These are phyloP conservation scores for Rhogogaster chlorosoma DNA, from an alignment of 2,888 invertebrate genomes.

Conservation along the genomic window DNA sequence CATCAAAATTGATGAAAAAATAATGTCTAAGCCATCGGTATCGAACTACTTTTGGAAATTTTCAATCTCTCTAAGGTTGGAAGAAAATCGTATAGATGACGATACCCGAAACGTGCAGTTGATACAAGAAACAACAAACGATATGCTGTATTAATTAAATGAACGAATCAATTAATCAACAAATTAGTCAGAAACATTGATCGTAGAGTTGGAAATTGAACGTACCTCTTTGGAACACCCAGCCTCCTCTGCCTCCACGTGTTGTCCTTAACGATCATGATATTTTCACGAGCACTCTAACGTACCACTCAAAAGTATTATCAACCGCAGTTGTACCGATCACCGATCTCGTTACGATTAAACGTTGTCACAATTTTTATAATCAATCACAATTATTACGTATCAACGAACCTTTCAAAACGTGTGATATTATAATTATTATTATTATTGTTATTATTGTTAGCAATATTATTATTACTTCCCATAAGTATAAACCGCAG, in stretches of 20 bases:
- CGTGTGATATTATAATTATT: not conserved
- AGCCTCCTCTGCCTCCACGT: conserved; percentile 74
- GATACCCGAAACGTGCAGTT: too few relatives aligned
- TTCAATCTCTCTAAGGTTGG: too few relatives aligned
- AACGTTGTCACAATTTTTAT: not conserved
- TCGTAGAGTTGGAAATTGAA: not conserved
- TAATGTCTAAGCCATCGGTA: too few relatives aligned
- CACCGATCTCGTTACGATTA: not conserved
- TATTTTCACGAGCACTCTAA: conserved; percentile 32
- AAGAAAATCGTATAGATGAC: too few relatives aligned
- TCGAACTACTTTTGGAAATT: too few relatives aligned
- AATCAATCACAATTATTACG: not conserved
- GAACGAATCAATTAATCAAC: not conserved
- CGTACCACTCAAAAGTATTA: not conserved
- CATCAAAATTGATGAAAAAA: too few relatives aligned
- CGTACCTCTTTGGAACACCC: conserved; percentile 75
- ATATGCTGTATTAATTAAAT: not conserved
- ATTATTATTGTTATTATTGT: not conserved
- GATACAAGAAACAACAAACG: not conserved
- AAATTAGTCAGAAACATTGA: not conserved
- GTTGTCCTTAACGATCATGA: conserved; percentile 69
- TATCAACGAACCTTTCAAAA: not conserved
- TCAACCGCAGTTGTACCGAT: not conserved
- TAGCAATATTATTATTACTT: not conserved
- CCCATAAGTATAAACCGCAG: not conserved